Conservation (phyloP, 2,113 vertebrate genomes). For the Dipodomys merriami region DNA sequence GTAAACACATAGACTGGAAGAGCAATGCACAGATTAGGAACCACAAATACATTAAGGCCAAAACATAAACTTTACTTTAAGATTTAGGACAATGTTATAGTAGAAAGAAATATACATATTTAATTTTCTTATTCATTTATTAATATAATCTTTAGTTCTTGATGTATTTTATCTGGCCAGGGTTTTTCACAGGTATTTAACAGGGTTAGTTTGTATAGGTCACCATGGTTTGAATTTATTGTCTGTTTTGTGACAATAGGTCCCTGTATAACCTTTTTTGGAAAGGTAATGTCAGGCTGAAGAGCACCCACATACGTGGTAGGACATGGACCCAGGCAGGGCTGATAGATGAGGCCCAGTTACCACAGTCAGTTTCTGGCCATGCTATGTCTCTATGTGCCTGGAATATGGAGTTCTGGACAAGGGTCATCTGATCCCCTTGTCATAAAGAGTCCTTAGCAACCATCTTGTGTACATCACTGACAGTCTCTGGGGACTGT, state of each 20-base stretch:
- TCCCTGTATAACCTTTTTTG: neutral
- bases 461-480: neutral
- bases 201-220: too few relatives aligned
- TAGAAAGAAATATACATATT: neutral
- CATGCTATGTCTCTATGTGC: neutral
- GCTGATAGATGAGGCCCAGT: neutral
- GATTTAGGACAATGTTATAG: neutral
- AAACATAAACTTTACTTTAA: neutral
- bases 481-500: neutral
- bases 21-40: neutral
- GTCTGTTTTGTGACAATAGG: too few relatives aligned
- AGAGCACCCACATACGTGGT: too few relatives aligned
- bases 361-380: neutral
- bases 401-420: neutral
- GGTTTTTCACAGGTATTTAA: neutral
- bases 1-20: neutral
- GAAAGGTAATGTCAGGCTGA: neutral
- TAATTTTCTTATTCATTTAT: neutral
- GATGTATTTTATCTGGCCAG: neutral
- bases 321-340: too few relatives aligned
- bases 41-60: neutral
- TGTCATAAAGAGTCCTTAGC: slow-evolving; percentile 62
- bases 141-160: neutral
- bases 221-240: too few relatives aligned
- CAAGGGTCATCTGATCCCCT: neutral